Conservation (phyloP, 2,888 invertebrate species). For the Danaus chrysippus region DNA sequence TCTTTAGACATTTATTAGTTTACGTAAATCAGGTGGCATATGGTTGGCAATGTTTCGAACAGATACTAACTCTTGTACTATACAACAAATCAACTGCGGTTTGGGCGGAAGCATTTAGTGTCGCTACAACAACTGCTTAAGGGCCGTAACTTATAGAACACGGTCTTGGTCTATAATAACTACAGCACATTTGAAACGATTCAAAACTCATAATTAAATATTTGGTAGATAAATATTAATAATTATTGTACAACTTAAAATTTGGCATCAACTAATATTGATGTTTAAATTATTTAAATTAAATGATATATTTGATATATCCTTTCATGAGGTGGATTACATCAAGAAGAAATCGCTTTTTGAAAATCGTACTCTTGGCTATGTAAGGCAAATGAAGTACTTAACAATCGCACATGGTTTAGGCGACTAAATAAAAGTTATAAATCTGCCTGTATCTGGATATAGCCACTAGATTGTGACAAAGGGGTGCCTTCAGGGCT, state of each 20-base stretch:
- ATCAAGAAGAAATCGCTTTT: not conserved
- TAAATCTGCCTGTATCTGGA: constrained; percentile 33
- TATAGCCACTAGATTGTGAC: constrained; percentile 37
- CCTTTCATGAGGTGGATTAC: too few relatives aligned
- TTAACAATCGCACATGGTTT: not conserved
- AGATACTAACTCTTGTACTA: constrained; percentile 62
- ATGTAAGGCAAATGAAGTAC: not conserved
- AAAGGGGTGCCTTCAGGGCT: constrained; percentile 49
- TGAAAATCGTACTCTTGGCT: not conserved
- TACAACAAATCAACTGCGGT: constrained; percentile 75
- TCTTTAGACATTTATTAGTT: constrained; percentile 25
- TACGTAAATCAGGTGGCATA: constrained; percentile 50
- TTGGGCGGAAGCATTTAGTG: constrained; percentile 66
- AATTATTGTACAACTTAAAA: too few relatives aligned
- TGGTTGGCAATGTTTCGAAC: constrained; percentile 63
- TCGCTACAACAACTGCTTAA: constrained; percentile 57
- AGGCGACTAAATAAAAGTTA: constrained; percentile 25
- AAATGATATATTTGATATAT: too few relatives aligned
- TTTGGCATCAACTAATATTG: too few relatives aligned
- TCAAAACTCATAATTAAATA: not conserved
- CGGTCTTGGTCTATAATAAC: constrained; percentile 34
- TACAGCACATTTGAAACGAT: not conserved
- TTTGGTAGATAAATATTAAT: too few relatives aligned
- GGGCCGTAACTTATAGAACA: constrained; percentile 58
- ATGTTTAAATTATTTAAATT: too few relatives aligned